A percentile compares a stretch with the other conserved stretches of the same genome.
phyloP scores from a whole-genome alignment of 2,113 vertebrate genomes.

The cat (Felis catus) region F.catus_Fca126_mat1.0 CM031411.1:89247501-89248000 shows the following conservation, averaged over 20 bases:
- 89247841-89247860: slow-evolving; percentile 25
- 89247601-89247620: not conserved
- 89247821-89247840: not conserved
- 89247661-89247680: not conserved
- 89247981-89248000: not conserved
- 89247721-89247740: slow-evolving; percentile 11
- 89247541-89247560: not conserved
- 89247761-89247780: not conserved
- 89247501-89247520: not conserved
- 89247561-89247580: not conserved
- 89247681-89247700: not conserved
- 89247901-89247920: not conserved
- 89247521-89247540: slow-evolving; percentile 19
- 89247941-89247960: not conserved
- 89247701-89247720: not conserved
- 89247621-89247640: not conserved
- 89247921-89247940: slow-evolving; percentile 20
- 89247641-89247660: not conserved
- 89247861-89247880: not conserved
- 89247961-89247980: not conserved
- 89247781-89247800: not conserved
- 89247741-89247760: not conserved
- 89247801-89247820: not conserved
- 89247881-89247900: not conserved
- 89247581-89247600: not conserved